Percentiles rank a stretch among this genome's conserved stretches.
phyloP scores from a whole-genome alignment of 2,888 invertebrate species.

The Galerucella pusilla region DNA sequence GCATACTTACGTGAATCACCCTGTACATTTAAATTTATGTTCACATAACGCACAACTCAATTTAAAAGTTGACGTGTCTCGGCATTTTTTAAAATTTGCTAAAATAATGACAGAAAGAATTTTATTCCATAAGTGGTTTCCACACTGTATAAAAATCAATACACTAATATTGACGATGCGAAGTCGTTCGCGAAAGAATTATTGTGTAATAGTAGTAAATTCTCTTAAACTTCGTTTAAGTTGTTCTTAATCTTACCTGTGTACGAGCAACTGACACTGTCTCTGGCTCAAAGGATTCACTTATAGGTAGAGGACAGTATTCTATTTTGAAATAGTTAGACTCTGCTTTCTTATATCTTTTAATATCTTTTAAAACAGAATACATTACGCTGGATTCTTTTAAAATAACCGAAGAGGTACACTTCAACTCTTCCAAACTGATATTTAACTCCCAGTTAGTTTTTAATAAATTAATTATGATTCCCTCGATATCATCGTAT shows the following conservation, averaged over 20 bases:
- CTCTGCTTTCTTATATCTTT: constrained; percentile 10
- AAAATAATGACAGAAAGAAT: too few species aligned
- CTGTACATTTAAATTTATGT: too few species aligned
- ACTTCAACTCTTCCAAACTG: background rate
- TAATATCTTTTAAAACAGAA: constrained; percentile 13
- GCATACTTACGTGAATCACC: too few species aligned
- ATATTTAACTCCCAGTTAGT: background rate
- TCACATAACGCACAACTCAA: too few species aligned
- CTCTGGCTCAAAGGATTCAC: background rate
- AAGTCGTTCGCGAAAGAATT: too few species aligned
- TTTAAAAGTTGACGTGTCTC: too few species aligned
- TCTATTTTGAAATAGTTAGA: constrained; percentile 23
- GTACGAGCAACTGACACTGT: background rate
- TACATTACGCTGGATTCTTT: constrained; percentile 24
- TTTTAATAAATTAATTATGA: background rate
- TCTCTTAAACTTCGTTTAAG: background rate
- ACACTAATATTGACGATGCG: too few species aligned
- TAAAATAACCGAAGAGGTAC: background rate
- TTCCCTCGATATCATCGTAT: background rate
- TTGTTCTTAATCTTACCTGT: background rate
- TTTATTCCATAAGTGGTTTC: too few species aligned
- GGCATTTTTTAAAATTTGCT: too few species aligned
- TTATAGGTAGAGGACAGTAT: background rate
- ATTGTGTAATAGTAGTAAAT: background rate
- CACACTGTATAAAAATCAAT: too few species aligned